These are phyloP conservation scores for Vannuccia rotundouncinata DNA, from an alignment of 2,888 invertebrate genomes.

Conservation along the genomic window DNA sequence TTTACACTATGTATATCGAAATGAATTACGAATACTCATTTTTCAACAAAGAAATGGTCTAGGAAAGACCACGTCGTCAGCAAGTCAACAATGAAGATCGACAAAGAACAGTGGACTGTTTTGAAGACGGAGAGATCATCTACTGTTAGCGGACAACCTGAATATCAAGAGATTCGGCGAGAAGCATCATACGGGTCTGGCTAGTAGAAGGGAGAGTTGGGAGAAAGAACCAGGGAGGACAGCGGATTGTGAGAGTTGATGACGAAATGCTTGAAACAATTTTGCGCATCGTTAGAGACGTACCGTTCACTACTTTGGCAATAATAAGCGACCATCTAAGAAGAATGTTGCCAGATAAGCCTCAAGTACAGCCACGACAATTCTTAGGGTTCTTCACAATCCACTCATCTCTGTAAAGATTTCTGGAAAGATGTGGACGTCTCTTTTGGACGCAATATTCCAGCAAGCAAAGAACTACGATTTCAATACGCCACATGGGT, in stretches of 20 bases:
- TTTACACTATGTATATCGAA: neutral
- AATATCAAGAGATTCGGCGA: constrained; percentile 18
- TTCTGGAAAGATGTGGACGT: constrained; percentile 12
- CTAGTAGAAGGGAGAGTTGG: constrained; percentile 17
- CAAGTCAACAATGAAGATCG: neutral
- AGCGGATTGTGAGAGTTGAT: constrained; percentile 9
- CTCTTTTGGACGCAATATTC: constrained; percentile 7
- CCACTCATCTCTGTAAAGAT: constrained; percentile 19
- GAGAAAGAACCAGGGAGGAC: constrained; percentile 24
- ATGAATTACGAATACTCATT: neutral
- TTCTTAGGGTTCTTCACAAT: neutral
- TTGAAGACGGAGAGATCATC: neutral
- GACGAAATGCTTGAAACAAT: constrained; percentile 30
- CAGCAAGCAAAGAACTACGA: constrained; percentile 21
- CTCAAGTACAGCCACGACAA: neutral
- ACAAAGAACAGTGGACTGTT: neutral
- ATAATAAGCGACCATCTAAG: constrained; percentile 12
- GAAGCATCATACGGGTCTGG: constrained; percentile 27
- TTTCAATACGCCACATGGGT: constrained; percentile 11
- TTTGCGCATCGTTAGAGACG: constrained; percentile 11
- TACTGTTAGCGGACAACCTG: neutral
- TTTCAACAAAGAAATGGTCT: neutral
- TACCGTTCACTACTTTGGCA: too few relatives aligned
- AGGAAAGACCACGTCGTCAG: neutral
- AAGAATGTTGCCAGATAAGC: constrained; percentile 9